Base-by-base conservation (phyloP, 2,888 invertebrate genomes). In the Philereme vetulata region DNA sequence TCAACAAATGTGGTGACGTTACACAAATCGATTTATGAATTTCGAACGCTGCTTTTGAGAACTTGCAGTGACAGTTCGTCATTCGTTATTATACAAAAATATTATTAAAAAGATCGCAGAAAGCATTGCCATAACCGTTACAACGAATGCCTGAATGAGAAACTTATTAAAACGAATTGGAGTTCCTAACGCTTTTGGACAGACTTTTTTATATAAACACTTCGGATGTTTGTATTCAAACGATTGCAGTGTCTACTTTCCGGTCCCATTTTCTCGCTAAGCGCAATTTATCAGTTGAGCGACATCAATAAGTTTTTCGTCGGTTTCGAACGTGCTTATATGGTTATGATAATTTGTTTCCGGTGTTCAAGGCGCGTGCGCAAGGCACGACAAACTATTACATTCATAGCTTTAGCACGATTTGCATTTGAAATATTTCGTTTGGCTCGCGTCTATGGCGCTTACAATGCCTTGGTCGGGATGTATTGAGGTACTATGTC, bases 291-390 rank as follows among this genome's bases (percentile, higher is more conserved):
- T 90, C 87, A 85, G 79, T 78, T 75, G 81, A 81, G 81, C 84
- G 86, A 84, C 90, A 88, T 90, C 86, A 87, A 90, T 90, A 85
- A 85, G 78, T 82, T 89, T 89, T 90, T 88, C 86, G 85, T 85
- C 80, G 75, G 86, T 90, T 90, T 85, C 80, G 78, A 86, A 82
- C 85, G 81, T 77, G 81, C 90, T 80, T 90, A 90, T 90, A 92
- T 89, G 92, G 92, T 78, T 89, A 92, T 91, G 92, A 90, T 91
- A 92, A 92, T 92, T 91, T 91, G 86, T 92, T 90, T 91, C 92
- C 92, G 92, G 90, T 87, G 84, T 83, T 75, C 68, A 75, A 84
- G 86, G 83, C 90, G 90, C 91, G 92, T 90, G 91, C 91, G 90
- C 92, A 81, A 72, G 81, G 76, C 90, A 86, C 90, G 89, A 90